Percentiles rank a stretch among this genome's conserved stretches.
Evolutionary conservation across 2,888 invertebrate genomes (phyloP).

Genomic region (Stenolophus ochropezus): DNA sequence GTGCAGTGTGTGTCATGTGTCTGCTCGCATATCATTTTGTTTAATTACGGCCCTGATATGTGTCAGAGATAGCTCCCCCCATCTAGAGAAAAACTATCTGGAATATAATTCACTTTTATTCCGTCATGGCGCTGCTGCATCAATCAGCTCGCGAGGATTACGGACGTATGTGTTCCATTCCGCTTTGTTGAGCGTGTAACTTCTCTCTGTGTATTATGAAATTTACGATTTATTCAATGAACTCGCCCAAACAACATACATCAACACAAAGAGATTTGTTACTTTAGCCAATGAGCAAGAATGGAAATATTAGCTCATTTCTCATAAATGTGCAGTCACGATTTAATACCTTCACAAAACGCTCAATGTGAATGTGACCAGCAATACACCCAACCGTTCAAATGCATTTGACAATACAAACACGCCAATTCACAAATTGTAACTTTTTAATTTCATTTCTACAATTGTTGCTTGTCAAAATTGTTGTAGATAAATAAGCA

Average conservation of each 20-base stretch:
- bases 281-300: not conserved
- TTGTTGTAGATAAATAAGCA: too few relatives aligned
- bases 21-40: conserved; percentile 52
- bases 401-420: too few relatives aligned
- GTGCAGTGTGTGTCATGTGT: conserved; percentile 35
- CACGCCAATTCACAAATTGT: too few relatives aligned
- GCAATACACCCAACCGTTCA: too few relatives aligned
- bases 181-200: conserved; percentile 1
- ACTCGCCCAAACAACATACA: not conserved
- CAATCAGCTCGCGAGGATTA: conserved; percentile 10
- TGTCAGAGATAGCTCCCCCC: conserved; percentile 48
- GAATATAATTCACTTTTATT: not conserved
- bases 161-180: not conserved
- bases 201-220: conserved; percentile 4
- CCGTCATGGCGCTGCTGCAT: not conserved
- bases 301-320: not conserved
- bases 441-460: too few relatives aligned
- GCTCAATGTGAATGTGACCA: too few relatives aligned
- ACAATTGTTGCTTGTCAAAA: too few relatives aligned
- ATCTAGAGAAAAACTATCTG: conserved; percentile 26
- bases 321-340: too few relatives aligned
- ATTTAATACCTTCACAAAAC: too few relatives aligned
- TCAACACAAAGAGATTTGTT: not conserved
- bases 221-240: conserved; percentile 17
- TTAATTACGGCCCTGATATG: conserved; percentile 54